Conservation (phyloP, 2,797 vertebrate species). For the Trematomus bernacchii region DNA sequence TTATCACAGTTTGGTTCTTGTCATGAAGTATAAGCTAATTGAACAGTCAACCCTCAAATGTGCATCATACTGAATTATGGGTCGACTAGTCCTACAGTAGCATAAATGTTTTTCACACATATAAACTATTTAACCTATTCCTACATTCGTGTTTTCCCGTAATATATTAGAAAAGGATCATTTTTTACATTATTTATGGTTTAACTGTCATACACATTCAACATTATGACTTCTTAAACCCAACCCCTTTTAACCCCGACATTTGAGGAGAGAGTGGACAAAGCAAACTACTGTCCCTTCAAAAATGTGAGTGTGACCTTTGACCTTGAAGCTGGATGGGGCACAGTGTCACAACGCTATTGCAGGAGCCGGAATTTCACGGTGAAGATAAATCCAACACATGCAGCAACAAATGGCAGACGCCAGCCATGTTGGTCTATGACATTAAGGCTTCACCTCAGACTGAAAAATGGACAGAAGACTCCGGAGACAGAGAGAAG, state of each 20-base stretch:
- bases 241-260: neutral
- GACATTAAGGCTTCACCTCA: slow-evolving; percentile 41
- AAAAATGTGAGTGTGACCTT: slow-evolving; percentile 58
- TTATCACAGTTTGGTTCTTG: too few relatives aligned
- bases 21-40: neutral
- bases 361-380: slow-evolving; percentile 56
- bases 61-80: neutral
- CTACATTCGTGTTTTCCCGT: too few relatives aligned
- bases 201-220: neutral
- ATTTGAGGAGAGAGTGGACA: slow-evolving; percentile 21
- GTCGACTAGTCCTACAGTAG: neutral
- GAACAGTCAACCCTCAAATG: neutral
- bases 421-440: slow-evolving; percentile 17
- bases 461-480: slow-evolving; percentile 31
- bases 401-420: slow-evolving; percentile 65
- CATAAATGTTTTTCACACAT: neutral
- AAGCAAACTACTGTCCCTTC: slow-evolving; percentile 34
- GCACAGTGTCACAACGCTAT: slow-evolving; percentile 24
- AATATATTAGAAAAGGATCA: too few relatives aligned
- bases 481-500: slow-evolving; percentile 22
- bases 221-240: neutral
- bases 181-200: too few relatives aligned
- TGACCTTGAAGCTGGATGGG: slow-evolving; percentile 32
- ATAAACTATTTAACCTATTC: neutral
- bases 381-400: slow-evolving; percentile 40